Conservation (phyloP, 2,888 invertebrate species). For the Chrysotoxum bicinctum region DNA sequence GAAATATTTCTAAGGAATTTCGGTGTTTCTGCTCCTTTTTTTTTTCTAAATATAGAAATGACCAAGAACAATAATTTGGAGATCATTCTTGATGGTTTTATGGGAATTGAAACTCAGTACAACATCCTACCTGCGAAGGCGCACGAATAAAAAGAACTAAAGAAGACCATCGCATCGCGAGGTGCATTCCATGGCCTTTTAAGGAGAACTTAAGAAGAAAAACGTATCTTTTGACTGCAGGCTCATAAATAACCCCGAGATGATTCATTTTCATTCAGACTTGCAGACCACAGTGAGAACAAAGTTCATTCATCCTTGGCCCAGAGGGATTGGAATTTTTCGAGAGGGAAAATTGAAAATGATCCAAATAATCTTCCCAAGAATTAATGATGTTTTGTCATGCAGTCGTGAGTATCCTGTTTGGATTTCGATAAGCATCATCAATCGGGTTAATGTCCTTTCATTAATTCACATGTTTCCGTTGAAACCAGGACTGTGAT, state of each 20-base stretch:
- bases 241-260: conserved; percentile 50
- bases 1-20: conserved; percentile 47
- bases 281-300: neutral
- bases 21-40: neutral
- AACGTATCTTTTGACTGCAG: conserved; percentile 36
- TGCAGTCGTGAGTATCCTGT: conserved; percentile 2
- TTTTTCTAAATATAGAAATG: conserved; percentile 52
- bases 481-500: conserved; percentile 55
- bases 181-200: conserved; percentile 53
- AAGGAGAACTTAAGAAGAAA: conserved; percentile 32
- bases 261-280: conserved; percentile 57
- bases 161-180: neutral
- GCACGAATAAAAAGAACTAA: neutral
- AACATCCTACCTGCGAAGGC: conserved; percentile 40
- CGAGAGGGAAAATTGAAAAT: conserved; percentile 25
- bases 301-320: conserved; percentile 49
- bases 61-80: conserved; percentile 36
- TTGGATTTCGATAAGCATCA: conserved; percentile 48
- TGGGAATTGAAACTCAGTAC: neutral
- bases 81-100: neutral
- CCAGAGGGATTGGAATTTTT: conserved; percentile 19
- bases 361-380: conserved; percentile 36
- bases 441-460: conserved; percentile 43
- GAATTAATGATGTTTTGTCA: conserved; percentile 53
- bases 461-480: conserved; percentile 35